phyloP scores from a whole-genome alignment of 1,140 invertebrate genomes.

The Macrocentrus cingulum region DNA sequence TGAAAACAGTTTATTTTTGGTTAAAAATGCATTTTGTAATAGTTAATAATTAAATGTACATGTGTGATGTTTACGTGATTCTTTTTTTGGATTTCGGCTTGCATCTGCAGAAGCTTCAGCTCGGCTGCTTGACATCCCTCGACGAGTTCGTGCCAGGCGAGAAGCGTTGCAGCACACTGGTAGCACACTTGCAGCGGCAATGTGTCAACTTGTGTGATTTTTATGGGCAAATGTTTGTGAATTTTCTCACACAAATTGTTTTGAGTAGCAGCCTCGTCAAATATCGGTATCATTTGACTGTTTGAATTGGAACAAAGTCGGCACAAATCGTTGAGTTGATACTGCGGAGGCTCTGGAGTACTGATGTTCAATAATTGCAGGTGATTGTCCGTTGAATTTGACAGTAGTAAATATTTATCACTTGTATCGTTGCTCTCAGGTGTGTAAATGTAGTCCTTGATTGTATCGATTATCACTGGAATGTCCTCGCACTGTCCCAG shows the following conservation, averaged over 20 bases:
- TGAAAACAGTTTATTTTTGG: too few relatives aligned
- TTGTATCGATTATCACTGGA: background rate
- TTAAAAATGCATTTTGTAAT: too few relatives aligned
- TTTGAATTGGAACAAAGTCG: slow-evolving; percentile 61
- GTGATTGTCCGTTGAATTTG: background rate
- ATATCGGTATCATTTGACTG: slow-evolving; percentile 62
- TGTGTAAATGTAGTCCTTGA: too few relatives aligned
- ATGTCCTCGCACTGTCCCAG: too few relatives aligned
- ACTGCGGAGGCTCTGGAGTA: too few relatives aligned
- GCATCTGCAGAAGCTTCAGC: slow-evolving; percentile 51
- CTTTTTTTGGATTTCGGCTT: slow-evolving; percentile 33
- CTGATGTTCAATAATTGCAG: too few relatives aligned
- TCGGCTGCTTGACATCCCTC: slow-evolving; percentile 63
- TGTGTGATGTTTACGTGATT: slow-evolving; percentile 33
- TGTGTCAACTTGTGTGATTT: slow-evolving; percentile 60
- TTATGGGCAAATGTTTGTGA: slow-evolving; percentile 62
- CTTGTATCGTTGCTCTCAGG: background rate
- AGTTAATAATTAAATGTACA: background rate
- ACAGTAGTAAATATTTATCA: background rate
- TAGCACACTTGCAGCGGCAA: slow-evolving; percentile 66
- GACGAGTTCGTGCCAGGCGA: slow-evolving; percentile 67
- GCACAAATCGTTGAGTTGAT: slow-evolving; percentile 54
- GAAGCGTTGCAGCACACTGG: slow-evolving; percentile 64
- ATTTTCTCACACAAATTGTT: slow-evolving; percentile 62
- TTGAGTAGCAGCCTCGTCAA: slow-evolving; percentile 59